Conservation (phyloP, 2,888 invertebrate species). For the Phaonia tiefii region DNA sequence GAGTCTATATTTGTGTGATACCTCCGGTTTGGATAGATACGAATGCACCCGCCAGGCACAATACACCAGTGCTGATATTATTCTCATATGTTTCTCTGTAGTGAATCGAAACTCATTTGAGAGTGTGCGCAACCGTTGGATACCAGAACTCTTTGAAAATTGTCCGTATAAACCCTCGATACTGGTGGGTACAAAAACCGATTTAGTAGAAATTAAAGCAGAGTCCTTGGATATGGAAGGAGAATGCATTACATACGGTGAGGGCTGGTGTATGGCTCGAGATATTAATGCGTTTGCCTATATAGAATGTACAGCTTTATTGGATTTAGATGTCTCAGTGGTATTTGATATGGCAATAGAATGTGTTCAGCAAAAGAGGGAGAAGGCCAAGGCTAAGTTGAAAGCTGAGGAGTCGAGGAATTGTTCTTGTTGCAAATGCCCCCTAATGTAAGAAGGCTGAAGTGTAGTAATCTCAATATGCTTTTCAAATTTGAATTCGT, state of each 20-base stretch:
- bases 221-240: background rate
- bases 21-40: background rate
- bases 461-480: too few relatives aligned
- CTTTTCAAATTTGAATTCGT: too few relatives aligned
- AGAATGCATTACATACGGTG: background rate
- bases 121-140: background rate
- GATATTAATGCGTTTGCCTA: background rate
- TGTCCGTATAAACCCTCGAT: background rate
- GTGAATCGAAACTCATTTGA: background rate
- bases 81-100: conserved; percentile 11
- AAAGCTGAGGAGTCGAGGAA: too few relatives aligned
- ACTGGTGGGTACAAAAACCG: conserved; percentile 17
- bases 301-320: background rate
- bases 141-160: background rate
- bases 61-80: background rate
- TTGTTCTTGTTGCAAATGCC: too few relatives aligned
- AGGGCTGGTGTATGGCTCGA: background rate
- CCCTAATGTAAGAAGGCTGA: too few relatives aligned
- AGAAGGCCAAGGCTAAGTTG: too few relatives aligned
- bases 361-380: background rate
- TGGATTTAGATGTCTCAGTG: background rate
- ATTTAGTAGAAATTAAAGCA: background rate
- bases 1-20: background rate
- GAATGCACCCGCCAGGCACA: background rate
- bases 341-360: background rate